Evolutionary conservation across 53 echinoderm and acorn worm species (phyloP), one percentile per base, ranked within the genome.

Genomic region (Glandiceps talaboti): DNA sequence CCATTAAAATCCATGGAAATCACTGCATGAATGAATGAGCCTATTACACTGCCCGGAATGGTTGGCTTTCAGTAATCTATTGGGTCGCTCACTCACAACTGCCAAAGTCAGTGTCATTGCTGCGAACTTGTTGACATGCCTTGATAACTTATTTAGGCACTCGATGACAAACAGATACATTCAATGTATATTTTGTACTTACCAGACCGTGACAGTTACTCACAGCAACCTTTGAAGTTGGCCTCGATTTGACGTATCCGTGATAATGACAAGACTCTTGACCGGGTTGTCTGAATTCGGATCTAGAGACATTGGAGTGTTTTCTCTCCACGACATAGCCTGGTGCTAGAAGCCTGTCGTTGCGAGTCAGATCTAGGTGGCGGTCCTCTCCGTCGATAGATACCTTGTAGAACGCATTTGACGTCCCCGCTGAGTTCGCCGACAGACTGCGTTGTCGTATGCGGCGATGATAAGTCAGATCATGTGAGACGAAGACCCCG

Each of bases 151-250:
- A n/a, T n/a, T n/a, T n/a, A n/a, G n/a, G n/a, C n/a, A n/a, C n/a
- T n/a, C n/a, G n/a, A n/a, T n/a, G n/a, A n/a, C n/a, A n/a, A n/a
- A n/a, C n/a, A n/a, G n/a, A n/a, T n/a, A n/a, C n/a, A n/a, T n/a
- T n/a, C n/a, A n/a, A n/a, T n/a, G n/a, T n/a, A n/a, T n/a, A 12
- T 20, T 45, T 1, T 20, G 73, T 75, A 85, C 87, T 80, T 83
- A 87, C 87, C 80, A 87, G 74, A 1, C 87, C 87, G 25, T 87
- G 79, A 29, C 87, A 87, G 14, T 75, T 83, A 29, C 87, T 87
- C 1, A 87, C 73, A 1, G 87, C 87, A 14, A 87, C 80, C 14
- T 32, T 33, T 1, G 87, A 87, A 30, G 75, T 76, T 1, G 64
- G 20, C 64, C 64, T 45, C 64, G 64, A 45, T 45, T 6, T 45